Percentiles rank a stretch among this genome's conserved stretches.
Evolutionary conservation across 53 echinoderm and acorn worm species (phyloP).

Genomic region (Temnopleurus reevesii): DNA sequence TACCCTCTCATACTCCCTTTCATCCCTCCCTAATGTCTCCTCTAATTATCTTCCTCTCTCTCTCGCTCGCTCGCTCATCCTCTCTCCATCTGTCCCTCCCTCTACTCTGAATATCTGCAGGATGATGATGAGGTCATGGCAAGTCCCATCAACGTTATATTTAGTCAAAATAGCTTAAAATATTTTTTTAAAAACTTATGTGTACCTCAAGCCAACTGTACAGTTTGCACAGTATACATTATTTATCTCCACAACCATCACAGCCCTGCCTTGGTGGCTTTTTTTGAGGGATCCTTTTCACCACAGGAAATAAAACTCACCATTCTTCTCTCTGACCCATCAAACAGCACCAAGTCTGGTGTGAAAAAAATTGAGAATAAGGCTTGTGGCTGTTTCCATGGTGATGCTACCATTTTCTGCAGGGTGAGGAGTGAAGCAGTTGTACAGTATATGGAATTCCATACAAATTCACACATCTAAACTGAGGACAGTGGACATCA

Average conservation of each 20-base stretch:
- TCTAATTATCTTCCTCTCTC: background rate
- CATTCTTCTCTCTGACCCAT: background rate
- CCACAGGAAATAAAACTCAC: conserved; percentile 29
- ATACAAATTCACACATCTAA: no score
- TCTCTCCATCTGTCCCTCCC: background rate
- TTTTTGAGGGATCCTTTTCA: background rate
- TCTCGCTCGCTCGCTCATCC: background rate
- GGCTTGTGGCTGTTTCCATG: conserved; percentile 17
- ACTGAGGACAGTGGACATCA: no score
- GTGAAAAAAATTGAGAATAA: conserved; percentile 6
- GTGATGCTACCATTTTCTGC: background rate
- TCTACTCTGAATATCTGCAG: background rate
- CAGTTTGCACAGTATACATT: no score
- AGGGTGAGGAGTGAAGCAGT: background rate
- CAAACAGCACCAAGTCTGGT: background rate
- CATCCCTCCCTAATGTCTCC: background rate
- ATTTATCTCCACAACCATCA: no score
- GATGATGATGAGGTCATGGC: background rate
- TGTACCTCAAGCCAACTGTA: no score
- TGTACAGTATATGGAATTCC: background rate
- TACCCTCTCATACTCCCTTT: background rate
- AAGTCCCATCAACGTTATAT: no score
- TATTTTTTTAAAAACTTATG: no score
- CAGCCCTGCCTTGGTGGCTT: background rate
- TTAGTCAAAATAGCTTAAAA: no score